These are phyloP conservation scores for Lota lota DNA, from an alignment of 2,113 vertebrate genomes.

Conservation along the genomic window DNA sequence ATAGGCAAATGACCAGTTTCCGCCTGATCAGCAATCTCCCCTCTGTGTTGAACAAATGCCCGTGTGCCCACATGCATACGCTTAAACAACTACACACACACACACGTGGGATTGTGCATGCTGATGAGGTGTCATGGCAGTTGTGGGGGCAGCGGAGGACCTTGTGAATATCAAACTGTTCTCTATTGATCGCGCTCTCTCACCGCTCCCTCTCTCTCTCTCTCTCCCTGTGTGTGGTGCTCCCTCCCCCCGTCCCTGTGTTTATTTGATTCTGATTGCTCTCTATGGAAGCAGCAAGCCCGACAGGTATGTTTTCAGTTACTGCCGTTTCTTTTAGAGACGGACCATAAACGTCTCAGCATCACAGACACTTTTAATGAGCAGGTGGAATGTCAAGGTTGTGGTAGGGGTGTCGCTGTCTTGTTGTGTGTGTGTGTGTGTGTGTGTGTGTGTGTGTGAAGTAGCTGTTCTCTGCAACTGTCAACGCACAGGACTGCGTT, in stretches of 20 bases:
- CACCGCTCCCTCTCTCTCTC: slow-evolving; percentile 66
- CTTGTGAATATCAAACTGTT: slow-evolving; percentile 74
- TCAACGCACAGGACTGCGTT: no score
- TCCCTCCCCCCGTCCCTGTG: slow-evolving; percentile 65
- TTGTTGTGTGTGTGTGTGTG: no score
- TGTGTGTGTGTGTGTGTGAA: no score
- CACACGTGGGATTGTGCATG: slow-evolving; percentile 17
- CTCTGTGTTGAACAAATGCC: no score
- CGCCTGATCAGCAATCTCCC: no score
- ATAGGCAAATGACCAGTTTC: not conserved
- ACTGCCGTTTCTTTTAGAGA: slow-evolving; percentile 48
- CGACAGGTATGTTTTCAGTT: slow-evolving; percentile 87
- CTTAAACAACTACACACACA: slow-evolving; percentile 22
- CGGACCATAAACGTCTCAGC: slow-evolving; percentile 54
- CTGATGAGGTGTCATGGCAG: slow-evolving; percentile 57
- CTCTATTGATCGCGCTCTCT: slow-evolving; percentile 76
- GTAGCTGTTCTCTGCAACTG: no score
- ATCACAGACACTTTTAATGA: slow-evolving; percentile 59
- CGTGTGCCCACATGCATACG: not conserved
- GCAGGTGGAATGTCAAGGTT: not conserved
- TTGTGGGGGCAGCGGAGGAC: slow-evolving; percentile 51
- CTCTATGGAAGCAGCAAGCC: slow-evolving; percentile 90
- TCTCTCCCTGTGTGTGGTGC: slow-evolving; percentile 66
- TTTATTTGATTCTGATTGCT: slow-evolving; percentile 73
- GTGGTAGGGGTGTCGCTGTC: not conserved